Evolutionary conservation across 92 coral and sea anemone species (phyloP).

Genomic region (Palythoa heliodiscus): DNA sequence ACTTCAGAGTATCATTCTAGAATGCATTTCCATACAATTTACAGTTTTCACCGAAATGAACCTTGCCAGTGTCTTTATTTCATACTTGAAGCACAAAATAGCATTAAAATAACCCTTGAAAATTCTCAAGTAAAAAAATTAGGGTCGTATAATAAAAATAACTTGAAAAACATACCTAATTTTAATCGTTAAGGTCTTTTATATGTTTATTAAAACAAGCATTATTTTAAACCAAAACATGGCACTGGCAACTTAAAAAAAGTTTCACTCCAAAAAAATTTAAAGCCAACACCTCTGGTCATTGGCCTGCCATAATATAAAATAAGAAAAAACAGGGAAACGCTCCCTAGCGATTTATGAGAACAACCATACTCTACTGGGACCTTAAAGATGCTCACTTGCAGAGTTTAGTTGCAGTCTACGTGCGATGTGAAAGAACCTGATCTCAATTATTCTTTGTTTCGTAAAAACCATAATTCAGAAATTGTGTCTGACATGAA

Average conservation of each 20-base stretch:
- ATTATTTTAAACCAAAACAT: background rate
- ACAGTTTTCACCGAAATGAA: slow-evolving; percentile 27
- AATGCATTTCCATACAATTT: slow-evolving; percentile 18
- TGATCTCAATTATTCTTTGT: background rate
- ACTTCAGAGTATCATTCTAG: slow-evolving; percentile 1
- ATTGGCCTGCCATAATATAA: background rate
- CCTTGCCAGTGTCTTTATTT: background rate
- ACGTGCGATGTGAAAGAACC: background rate
- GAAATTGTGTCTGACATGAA: background rate
- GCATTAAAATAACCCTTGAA: slow-evolving; percentile 29
- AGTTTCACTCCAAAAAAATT: background rate
- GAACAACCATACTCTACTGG: background rate
- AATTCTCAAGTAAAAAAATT: slow-evolving; percentile 37
- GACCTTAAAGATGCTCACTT: background rate
- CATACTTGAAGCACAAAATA: slow-evolving; percentile 9
- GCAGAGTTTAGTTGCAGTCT: background rate
- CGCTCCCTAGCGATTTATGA: no score
- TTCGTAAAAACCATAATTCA: background rate
- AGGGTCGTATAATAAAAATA: slow-evolving; percentile 36
- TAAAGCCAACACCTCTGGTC: background rate
- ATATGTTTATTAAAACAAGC: slow-evolving; percentile 28
- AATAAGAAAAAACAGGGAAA: background rate
- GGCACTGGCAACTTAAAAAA: slow-evolving; percentile 1
- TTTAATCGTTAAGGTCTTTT: background rate
- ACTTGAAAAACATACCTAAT: slow-evolving; percentile 30